A percentile compares a stretch with the other conserved stretches of the same genome.
Evolutionary conservation across 2,113 vertebrate species (phyloP).

Genomic region (Charina bottae): DNA sequence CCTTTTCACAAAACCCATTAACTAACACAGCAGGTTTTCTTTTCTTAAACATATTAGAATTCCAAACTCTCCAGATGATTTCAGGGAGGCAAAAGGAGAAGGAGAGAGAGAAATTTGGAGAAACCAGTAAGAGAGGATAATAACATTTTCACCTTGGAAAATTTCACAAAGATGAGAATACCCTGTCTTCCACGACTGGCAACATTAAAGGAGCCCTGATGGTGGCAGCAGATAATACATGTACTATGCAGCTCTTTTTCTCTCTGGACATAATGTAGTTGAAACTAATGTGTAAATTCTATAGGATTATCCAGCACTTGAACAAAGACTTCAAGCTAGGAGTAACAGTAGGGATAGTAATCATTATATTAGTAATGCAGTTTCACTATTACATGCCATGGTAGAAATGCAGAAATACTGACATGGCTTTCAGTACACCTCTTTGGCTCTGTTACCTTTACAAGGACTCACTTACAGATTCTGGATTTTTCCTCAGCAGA

Average conservation of each 20-base stretch:
- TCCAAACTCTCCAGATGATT: neutral
- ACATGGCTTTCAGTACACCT: neutral
- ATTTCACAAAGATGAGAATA: conserved; percentile 9
- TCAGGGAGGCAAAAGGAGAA: too few relatives aligned
- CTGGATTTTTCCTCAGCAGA: neutral
- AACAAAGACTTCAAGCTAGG: neutral
- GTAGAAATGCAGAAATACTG: neutral
- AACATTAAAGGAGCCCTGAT: neutral
- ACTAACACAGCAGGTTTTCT: neutral
- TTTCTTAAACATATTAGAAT: conserved; percentile 23
- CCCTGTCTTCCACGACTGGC: neutral
- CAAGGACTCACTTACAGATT: neutral
- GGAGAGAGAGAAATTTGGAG: neutral
- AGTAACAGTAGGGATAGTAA: neutral
- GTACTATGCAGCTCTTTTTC: neutral
- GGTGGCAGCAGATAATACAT: neutral
- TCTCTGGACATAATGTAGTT: neutral
- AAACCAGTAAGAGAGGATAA: neutral
- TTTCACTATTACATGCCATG: neutral
- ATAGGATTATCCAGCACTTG: neutral
- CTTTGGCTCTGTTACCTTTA: neutral
- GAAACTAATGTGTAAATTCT: neutral
- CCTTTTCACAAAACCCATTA: conserved; percentile 23
- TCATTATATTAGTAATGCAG: neutral
- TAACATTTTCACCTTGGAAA: neutral